Conservation (phyloP, 2,888 invertebrate species). For the Quadriops clusia region DNA sequence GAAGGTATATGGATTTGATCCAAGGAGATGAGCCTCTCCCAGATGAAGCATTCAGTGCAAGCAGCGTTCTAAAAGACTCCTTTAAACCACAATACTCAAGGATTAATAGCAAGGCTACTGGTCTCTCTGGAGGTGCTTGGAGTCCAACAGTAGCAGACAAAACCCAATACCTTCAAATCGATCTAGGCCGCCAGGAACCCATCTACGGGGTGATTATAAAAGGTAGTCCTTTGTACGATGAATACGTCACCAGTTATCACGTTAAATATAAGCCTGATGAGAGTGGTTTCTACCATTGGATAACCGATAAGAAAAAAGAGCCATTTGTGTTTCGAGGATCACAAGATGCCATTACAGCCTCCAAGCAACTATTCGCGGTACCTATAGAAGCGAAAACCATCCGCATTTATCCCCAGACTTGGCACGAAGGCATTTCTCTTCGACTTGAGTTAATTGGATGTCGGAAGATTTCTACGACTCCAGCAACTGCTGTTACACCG, state of each 20-base stretch:
- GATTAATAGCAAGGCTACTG: constrained; percentile 33
- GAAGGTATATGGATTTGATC: constrained; percentile 35
- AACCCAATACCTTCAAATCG: constrained; percentile 54
- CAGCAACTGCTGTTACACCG: constrained; percentile 14
- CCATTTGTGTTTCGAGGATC: constrained; percentile 64
- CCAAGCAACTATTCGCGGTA: constrained; percentile 51
- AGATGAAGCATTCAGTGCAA: constrained; percentile 46
- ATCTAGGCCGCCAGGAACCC: constrained; percentile 49
- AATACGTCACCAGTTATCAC: constrained; percentile 68
- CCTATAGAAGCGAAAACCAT: constrained; percentile 67
- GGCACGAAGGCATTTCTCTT: constrained; percentile 54
- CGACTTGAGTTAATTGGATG: constrained; percentile 69
- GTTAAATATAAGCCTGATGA: constrained; percentile 60
- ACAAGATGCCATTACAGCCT: constrained; percentile 43
- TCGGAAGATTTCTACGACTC: constrained; percentile 22
- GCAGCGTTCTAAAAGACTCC: constrained; percentile 39
- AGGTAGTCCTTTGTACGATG: constrained; percentile 55
- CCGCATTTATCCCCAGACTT: constrained; percentile 60
- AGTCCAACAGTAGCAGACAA: constrained; percentile 46
- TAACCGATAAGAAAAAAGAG: constrained; percentile 19
- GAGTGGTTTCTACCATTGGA: constrained; percentile 18
- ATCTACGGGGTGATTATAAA: constrained; percentile 64
- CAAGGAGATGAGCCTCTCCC: constrained; percentile 40
- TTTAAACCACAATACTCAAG: constrained; percentile 44
- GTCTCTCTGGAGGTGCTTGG: constrained; percentile 51